Evolutionary conservation across 2,888 invertebrate species (phyloP).

Genomic region (Sipha maydis): DNA sequence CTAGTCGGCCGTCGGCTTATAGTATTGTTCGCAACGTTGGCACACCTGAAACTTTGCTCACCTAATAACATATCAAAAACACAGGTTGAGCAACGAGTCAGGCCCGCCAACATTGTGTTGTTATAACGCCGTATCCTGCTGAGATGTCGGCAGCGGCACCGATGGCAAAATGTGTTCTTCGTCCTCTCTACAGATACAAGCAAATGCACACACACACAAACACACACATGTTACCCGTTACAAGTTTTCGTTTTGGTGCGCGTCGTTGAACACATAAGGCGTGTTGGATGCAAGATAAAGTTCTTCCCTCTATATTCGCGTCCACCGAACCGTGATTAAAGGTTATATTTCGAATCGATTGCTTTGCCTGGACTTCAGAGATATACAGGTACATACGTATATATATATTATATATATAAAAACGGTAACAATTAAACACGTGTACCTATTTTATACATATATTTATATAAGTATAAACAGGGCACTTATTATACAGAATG

Average conservation of each 20-base stretch:
- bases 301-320: background rate
- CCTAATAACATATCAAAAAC: constrained; percentile 71
- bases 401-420: background rate
- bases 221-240: background rate
- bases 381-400: background rate
- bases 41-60: constrained; percentile 92
- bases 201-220: background rate
- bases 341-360: constrained; percentile 49
- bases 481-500: background rate
- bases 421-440: background rate
- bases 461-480: background rate
- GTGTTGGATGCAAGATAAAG: constrained; percentile 32
- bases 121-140: background rate
- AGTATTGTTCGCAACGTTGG: constrained; percentile 69
- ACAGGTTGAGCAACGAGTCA: constrained; percentile 87
- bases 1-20: background rate
- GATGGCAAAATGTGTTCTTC: background rate
- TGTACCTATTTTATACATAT: background rate
- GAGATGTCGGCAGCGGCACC: background rate
- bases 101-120: constrained; percentile 71
- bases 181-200: background rate
- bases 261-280: constrained; percentile 28
- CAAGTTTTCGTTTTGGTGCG: constrained; percentile 21
- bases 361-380: constrained; percentile 41
- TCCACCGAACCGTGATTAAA: constrained; percentile 14